phyloP scores from a whole-genome alignment of 2,113 vertebrate species.

The Ovis canadensis region DNA sequence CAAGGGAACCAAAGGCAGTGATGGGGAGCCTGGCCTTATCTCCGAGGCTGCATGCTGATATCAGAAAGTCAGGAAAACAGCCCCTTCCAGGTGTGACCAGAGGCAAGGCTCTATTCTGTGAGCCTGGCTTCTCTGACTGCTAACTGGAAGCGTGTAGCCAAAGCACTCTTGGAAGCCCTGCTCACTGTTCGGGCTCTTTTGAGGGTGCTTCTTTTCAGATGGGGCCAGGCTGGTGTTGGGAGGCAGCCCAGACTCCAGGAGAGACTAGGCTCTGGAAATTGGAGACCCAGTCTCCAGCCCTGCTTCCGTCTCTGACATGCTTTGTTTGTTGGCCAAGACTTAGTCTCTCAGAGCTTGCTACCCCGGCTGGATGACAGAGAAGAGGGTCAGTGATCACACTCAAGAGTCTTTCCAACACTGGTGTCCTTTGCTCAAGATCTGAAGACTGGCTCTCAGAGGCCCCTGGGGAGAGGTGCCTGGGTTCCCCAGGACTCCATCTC shows the following conservation, averaged over 20 bases:
- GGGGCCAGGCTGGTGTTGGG: background rate
- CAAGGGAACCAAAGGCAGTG: background rate
- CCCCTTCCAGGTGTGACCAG: background rate
- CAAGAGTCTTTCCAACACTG: background rate
- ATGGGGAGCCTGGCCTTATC: background rate
- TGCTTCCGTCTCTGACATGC: background rate
- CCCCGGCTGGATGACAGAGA: background rate
- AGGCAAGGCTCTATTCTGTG: background rate
- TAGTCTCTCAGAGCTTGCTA: background rate
- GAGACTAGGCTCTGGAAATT: background rate
- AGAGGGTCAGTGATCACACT: background rate
- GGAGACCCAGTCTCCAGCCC: background rate
- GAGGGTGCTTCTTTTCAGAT: background rate
- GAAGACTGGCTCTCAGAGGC: background rate
- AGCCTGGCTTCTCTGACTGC: background rate
- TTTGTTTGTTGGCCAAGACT: background rate
- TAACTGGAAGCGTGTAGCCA: background rate
- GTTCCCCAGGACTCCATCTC: background rate
- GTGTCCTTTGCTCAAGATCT: background rate
- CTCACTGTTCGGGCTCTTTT: background rate
- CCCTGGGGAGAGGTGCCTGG: background rate
- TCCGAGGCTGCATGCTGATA: background rate
- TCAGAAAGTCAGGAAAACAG: background rate
- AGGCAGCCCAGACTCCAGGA: background rate
- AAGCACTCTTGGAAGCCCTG: background rate